Evolutionary conservation across 2,888 invertebrate genomes (phyloP), one percentile per base, ranked within the genome.

Genomic region (Pardosa pseudoannulata): DNA sequence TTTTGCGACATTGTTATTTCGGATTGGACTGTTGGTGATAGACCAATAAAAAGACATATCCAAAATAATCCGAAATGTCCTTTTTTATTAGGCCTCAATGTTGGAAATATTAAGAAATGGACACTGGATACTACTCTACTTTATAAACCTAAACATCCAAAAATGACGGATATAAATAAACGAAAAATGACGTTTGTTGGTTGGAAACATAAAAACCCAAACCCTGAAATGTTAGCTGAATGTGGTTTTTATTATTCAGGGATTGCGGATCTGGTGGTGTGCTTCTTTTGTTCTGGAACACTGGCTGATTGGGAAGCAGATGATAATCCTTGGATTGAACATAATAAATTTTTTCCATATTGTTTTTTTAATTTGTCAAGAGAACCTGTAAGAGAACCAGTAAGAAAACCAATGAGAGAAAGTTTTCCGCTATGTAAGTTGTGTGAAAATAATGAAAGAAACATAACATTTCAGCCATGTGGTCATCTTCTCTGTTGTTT

Each of bases 221-320:
- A 94, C 88, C 96, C 97, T 0, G 94, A 94, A 86, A 94, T 95
- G 80, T 92, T 98, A 76, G 95, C 96, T 13, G 95, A 96, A 89
- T 97, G 98, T 50, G 98, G 98, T 41, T 98, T 98, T 92, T 98
- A 95, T 91, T 98, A 97, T 91, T 95, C 96, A 9, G 97, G 97
- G 89, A 62, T 80, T 0, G 39, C n/a, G 0, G 88, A 88, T 68
- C 19, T 41, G 19, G 79, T 80, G 9, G 85, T 72, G 3, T 98
- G 98, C 91, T 98, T 96, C 92, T 96, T 95, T 91, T 98, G 98
- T 91, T 97, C 97, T 89, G 97, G 97, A 65, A 97, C 98, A 0
- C 93, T 98, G 6, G 95, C 96, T 90, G 96, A 97, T 91, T 98
- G 98, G 98, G 96, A 97, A 91, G 94, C 94, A 68, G 94, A 94